These are phyloP conservation scores for Bovichtus diacanthus DNA, from an alignment of 2,797 vertebrate species.

Conservation along the genomic window DNA sequence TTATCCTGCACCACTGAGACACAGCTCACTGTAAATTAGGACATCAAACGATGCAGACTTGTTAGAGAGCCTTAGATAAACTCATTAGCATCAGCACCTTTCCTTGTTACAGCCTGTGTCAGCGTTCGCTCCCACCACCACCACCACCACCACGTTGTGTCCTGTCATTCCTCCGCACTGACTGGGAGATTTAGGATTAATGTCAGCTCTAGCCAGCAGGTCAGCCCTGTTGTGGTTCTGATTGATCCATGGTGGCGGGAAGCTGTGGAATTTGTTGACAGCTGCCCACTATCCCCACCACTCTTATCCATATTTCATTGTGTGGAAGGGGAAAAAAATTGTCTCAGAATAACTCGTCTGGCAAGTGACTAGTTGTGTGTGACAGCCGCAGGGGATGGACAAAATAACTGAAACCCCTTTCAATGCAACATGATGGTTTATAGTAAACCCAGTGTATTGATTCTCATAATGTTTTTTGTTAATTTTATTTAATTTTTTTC, in stretches of 20 bases:
- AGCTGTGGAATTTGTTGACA: slow-evolving; percentile 74
- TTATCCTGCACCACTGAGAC: slow-evolving; percentile 81
- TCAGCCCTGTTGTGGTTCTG: slow-evolving; percentile 64
- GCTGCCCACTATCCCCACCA: slow-evolving; percentile 63
- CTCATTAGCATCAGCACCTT: slow-evolving; percentile 83
- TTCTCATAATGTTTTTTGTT: background rate
- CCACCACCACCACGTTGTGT: slow-evolving; percentile 39
- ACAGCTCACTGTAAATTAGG: slow-evolving; percentile 79
- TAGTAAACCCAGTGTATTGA: slow-evolving; percentile 3
- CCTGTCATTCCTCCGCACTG: slow-evolving; percentile 66
- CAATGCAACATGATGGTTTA: background rate
- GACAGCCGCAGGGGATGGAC: slow-evolving; percentile 45
- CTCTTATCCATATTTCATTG: slow-evolving; percentile 67
- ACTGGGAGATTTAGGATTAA: slow-evolving; percentile 79
- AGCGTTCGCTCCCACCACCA: slow-evolving; percentile 56
- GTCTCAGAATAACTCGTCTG: slow-evolving; percentile 64
- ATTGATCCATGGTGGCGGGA: slow-evolving; percentile 74
- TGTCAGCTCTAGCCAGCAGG: slow-evolving; percentile 76
- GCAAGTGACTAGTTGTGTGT: slow-evolving; percentile 61
- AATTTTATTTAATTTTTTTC: background rate
- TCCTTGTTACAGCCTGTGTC: slow-evolving; percentile 72
- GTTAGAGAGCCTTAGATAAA: slow-evolving; percentile 77
- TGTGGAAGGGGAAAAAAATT: slow-evolving; percentile 17
- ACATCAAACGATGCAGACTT: slow-evolving; percentile 74
- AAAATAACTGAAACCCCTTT: slow-evolving; percentile 25